Base-by-base conservation (phyloP, 2,113 vertebrate genomes). In the Gobio gobio region DNA sequence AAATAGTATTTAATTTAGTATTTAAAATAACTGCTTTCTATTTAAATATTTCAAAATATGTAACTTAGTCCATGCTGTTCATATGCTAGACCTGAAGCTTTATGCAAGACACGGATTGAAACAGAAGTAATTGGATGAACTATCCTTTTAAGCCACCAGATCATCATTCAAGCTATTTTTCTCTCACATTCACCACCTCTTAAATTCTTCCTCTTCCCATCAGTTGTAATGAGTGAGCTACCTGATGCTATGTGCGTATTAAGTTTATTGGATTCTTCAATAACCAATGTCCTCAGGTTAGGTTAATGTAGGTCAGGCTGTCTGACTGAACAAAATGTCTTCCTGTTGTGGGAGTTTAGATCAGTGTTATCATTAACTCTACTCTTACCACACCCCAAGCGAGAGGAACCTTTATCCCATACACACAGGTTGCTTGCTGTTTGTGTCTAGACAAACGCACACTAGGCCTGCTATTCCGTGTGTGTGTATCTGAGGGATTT, bases 291-390 rank as follows among this genome's bases (percentile, higher is more conserved):
- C 45, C 63, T 54, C 36, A 68, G 79, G 79, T 82, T 47, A 68
- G 79, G 79, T 82, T 82, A 82, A 82, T 82, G 45, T 68, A 82
- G 79, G 79, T 54, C 26, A 63, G 58, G 43, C 78, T 79, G 77
- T 79, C 77, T 79, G 78, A 26, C 36, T 63, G n/a, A 79, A 79
- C 22, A 47, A 79, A 79, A 79, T 47, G 40, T 63, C 40, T 82
- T 82, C 79, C 79, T 82, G 79, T 68, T 82, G 61, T 68, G 63
- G 63, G 61, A 82, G 79, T 68, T 68, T 49, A 54, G 58, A 47
- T 79, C 22, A 63, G 40, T 79, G 58, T 79, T 79, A 47, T 79
- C 78, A 63, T 63, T 43, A 79, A 78, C 33, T 77, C 26, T 77
- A n/a, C 10, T 29, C 9, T 47, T 63, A 45, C 78, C 56, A 61